Evolutionary conservation across 2,113 vertebrate genomes (phyloP).

Genomic region (Oncorhynchus gorbuscha): DNA sequence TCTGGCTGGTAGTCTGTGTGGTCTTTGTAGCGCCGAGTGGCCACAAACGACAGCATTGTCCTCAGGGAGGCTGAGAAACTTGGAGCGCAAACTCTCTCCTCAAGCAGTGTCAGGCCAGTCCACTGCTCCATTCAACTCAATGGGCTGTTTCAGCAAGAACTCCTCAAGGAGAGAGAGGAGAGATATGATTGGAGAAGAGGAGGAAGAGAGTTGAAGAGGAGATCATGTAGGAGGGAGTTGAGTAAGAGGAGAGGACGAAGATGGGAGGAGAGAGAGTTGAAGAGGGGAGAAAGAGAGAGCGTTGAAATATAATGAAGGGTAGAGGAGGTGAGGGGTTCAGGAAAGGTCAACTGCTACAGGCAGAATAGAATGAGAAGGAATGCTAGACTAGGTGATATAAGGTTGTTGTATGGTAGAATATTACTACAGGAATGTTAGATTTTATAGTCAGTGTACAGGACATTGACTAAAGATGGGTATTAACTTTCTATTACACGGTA

Average conservation of each 20-base stretch:
- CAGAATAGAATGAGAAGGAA: too few relatives aligned
- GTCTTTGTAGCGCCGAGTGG: conserved; percentile 46
- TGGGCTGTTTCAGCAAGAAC: conserved; percentile 59
- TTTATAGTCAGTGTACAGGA: not conserved
- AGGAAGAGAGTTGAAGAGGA: conserved; percentile 10
- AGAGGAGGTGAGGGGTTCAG: not conserved
- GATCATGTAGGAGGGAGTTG: not conserved
- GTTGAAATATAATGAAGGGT: not conserved
- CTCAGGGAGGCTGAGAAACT: conserved; percentile 49
- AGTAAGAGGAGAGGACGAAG: not conserved
- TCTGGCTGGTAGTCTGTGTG: conserved; percentile 32
- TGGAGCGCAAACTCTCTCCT: conserved; percentile 1
- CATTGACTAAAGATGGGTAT: not conserved
- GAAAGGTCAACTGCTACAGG: not conserved
- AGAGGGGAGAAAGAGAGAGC: not conserved
- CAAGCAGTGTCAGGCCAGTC: conserved; percentile 47
- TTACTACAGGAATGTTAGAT: too few relatives aligned
- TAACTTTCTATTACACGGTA: not conserved
- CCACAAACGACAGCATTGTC: conserved; percentile 62
- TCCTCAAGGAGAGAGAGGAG: conserved; percentile 44
- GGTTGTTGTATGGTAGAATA: too few relatives aligned
- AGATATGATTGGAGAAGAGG: conserved; percentile 9
- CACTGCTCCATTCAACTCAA: conserved; percentile 50
- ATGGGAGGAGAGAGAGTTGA: not conserved
- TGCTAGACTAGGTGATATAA: too few relatives aligned